These are phyloP conservation scores for Paracanthobrama guichenoti DNA, from an alignment of 2,113 vertebrate species.

Conservation along the genomic window DNA sequence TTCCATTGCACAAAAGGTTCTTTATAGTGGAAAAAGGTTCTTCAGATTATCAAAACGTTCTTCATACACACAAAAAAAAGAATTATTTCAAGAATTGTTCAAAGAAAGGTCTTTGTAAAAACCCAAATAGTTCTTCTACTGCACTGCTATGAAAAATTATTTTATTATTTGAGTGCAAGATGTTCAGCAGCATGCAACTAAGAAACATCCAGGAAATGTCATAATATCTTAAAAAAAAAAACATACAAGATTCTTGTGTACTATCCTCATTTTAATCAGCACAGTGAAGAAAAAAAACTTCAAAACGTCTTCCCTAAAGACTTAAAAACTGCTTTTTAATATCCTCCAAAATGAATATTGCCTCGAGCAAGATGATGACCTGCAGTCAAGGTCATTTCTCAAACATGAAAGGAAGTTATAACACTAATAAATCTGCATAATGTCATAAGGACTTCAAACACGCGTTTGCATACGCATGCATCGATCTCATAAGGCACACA, in stretches of 20 bases:
- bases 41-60: too few species aligned
- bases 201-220: neutral
- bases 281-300: neutral
- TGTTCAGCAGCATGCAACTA: neutral
- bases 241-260: neutral
- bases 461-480: neutral
- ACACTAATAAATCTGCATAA: conserved; percentile 10
- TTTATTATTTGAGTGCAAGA: too few species aligned
- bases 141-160: too few species aligned
- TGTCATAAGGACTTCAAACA: conserved; percentile 17
- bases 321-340: neutral
- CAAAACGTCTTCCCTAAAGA: neutral
- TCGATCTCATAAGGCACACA: neutral
- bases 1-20: too few species aligned
- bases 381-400: conserved; percentile 8
- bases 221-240: neutral
- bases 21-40: too few species aligned
- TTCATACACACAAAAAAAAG: too few species aligned
- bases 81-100: too few species aligned
- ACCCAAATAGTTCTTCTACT: too few species aligned
- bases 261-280: neutral
- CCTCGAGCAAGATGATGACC: conserved; percentile 3
- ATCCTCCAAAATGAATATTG: neutral
- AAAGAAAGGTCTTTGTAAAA: too few species aligned
- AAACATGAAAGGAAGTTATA: conserved; percentile 34